Percentiles rank a stretch among this genome's conserved stretches.
These are phyloP conservation scores for Laticauda laticaudata DNA, from an alignment of 2,113 vertebrate species.

Conservation along the genomic window DNA sequence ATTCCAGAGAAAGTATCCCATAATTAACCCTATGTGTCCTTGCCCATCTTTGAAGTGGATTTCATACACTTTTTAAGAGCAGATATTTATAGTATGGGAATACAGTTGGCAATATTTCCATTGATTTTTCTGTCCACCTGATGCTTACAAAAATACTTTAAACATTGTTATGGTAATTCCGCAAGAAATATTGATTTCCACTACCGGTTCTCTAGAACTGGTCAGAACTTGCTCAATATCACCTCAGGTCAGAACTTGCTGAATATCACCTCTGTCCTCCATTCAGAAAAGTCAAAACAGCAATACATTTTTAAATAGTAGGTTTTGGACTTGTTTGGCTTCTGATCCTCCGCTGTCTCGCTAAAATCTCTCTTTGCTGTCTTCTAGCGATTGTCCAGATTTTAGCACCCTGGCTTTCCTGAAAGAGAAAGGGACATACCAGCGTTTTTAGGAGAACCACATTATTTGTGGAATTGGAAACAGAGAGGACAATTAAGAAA, in stretches of 20 bases:
- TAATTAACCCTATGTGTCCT: slow-evolving; percentile 47
- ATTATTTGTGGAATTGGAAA: not conserved
- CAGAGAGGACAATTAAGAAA: not conserved
- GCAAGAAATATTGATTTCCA: not conserved
- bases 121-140: not conserved
- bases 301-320: not conserved
- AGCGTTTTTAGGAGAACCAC: not conserved
- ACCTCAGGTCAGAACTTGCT: no score
- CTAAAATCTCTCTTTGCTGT: not conserved
- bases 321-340: not conserved
- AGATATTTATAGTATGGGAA: not conserved
- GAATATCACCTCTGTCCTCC: no score
- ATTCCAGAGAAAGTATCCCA: slow-evolving; percentile 22
- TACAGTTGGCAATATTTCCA: not conserved
- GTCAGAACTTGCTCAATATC: no score
- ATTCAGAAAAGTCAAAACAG: not conserved
- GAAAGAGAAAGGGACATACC: not conserved
- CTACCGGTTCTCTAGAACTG: no score
- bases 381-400: not conserved
- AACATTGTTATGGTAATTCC: not conserved
- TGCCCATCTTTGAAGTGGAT: slow-evolving; percentile 24
- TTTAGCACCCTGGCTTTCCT: not conserved
- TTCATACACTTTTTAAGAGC: not conserved
- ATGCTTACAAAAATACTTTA: not conserved
- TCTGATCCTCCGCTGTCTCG: not conserved